Base-by-base conservation (phyloP, 2,113 vertebrate species). In the Petromus typicus region DNA sequence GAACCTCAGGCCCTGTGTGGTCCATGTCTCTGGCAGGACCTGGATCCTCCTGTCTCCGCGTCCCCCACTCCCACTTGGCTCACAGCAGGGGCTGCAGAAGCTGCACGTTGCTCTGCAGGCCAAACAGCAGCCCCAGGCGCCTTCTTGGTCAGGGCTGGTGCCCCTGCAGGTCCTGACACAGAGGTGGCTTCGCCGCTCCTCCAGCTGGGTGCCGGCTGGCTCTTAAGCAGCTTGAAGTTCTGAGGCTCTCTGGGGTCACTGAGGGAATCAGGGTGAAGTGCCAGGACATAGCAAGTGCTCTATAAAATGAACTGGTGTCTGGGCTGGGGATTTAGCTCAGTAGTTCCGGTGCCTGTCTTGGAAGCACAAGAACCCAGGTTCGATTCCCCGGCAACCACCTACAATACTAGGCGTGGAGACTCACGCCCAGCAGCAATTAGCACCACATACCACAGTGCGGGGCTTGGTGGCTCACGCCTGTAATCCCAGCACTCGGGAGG, bases 131-230 rank as follows among this genome's bases (percentile, higher is more conserved):
- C 64, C 3, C 23, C 34, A 57, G 27, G 66, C 1, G 3, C 23
- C 17, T 27, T 90, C 82, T 82, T 22, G 0, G 17, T 57, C 56
- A 64, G 1, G 73, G 7, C 37, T 7, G 0, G 43, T 51, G 76
- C 9, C 0, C 1, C 1, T 0, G 0, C 2, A 25, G 32, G n/a
- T n/a, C 3, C 16, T 17, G 27, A 20, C 17, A 48, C 7, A 22
- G 0, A n/a, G 0, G 40, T 34, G 23, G 48, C 54, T 69, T 34
- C 61, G 57, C 34, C 75, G 37, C 32, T 54, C 22, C 0, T 37
- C 73, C 27, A 20, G 51, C 80, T 56, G 45, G 54, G 23, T 10
- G 43, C 51, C 12, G 4, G 54, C 85, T 5, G 7, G 54, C 54
- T 43, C 45, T 32, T 20, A 30, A 17, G 69, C 43, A 56, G 40